Evolutionary conservation across 2,888 invertebrate genomes (phyloP), one percentile per base, ranked within the genome.

Genomic region (Leptura quadrifasciata): DNA sequence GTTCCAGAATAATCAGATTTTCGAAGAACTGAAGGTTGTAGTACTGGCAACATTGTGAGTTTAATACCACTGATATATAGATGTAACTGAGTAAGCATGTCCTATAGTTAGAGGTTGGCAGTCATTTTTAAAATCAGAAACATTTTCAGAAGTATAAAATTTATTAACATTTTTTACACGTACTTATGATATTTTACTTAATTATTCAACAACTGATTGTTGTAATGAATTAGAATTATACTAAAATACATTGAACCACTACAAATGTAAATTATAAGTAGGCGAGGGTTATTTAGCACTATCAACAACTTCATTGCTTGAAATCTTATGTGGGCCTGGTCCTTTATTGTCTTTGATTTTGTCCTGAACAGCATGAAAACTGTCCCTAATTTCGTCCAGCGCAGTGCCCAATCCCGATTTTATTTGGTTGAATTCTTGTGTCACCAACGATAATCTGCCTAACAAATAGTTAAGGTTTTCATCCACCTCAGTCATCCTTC

Each of bases 371-470:
- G 91, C 90, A 76, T 91, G 91, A 82, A 94, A 93, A 74, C 93
- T 93, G 27, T 91, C 91, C 83, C 93, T 93, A 70, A 95, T 92
- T 82, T 94, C 92, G 80, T 94, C 93, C 71, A 96, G 87, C 0
- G 95, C 94, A 15, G 93, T 91, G 0, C 94, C 94, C 0, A 97
- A 90, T 0, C 95, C 95, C 0, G 91, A 90, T 87, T 96, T 95
- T 80, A 97, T 95, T 85, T 93, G 92, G 85, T 94, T 94, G 89
- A 97, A 97, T 88, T 97, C 96, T 82, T 95, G 95, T 0, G 95
- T 95, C 39, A 96, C 95, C 8, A 97, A 89, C 0, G 95, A 94
- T 74, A 97, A 89, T 73, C 94, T 91, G 6, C 96, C 96, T 76
- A 97, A 89, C 61, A 96, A 91, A 86, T 93, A 96, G 89, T 97